phyloP scores from a whole-genome alignment of 1,140 invertebrate genomes.

The Sarcophaga bullata region DNA sequence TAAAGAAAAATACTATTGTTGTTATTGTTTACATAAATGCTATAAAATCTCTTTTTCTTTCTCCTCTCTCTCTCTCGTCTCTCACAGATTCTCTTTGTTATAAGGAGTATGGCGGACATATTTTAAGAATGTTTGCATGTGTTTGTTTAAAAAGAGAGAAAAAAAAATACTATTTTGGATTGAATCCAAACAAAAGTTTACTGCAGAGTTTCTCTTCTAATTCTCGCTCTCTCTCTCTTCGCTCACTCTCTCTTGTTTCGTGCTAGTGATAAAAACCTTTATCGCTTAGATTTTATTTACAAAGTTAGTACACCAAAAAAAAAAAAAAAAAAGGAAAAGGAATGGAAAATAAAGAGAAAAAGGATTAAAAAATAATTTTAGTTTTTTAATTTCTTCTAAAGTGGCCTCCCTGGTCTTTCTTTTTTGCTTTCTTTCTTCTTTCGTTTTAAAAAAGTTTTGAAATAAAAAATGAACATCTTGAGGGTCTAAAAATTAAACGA shows the following conservation, averaged over 20 bases:
- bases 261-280: not conserved
- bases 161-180: not conserved
- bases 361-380: not conserved
- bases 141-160: not conserved
- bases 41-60: not conserved
- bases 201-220: not conserved
- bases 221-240: not conserved
- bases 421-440: not conserved
- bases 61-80: too few species aligned
- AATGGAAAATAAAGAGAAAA: too few species aligned
- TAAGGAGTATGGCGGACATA: too few species aligned
- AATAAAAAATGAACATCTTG: not conserved
- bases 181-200: constrained; percentile 26
- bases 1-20: not conserved
- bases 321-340: not conserved
- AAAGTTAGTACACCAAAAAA: not conserved
- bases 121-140: not conserved
- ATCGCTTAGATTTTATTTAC: not conserved
- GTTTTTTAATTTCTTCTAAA: constrained; percentile 14
- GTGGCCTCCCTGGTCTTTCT: not conserved
- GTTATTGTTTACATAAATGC: not conserved
- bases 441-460: not conserved
- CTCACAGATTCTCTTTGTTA: too few species aligned
- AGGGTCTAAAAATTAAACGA: too few species aligned
- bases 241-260: not conserved